Conservation (phyloP, 1,140 invertebrate genomes). For the Diachasma alloeum region DNA sequence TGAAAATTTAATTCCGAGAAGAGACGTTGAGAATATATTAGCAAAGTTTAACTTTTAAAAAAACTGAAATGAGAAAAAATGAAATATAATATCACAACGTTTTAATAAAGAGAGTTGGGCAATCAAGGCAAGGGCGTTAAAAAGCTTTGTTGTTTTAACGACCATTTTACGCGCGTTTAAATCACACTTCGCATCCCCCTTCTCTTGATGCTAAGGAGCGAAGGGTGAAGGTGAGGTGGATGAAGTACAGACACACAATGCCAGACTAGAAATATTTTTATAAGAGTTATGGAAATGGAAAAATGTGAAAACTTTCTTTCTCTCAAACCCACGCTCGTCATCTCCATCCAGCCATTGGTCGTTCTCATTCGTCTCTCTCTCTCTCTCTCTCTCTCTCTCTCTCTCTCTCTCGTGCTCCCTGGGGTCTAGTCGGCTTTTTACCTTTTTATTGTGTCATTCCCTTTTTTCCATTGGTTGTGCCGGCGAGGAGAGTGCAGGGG, state of each 20-base stretch:
- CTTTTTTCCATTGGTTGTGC: constrained; percentile 26
- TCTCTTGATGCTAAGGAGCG: constrained; percentile 29
- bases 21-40: neutral
- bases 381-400: neutral
- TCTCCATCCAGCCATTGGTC: neutral
- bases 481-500: constrained; percentile 41
- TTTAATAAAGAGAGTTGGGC: constrained; percentile 65
- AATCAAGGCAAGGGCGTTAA: constrained; percentile 61
- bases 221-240: constrained; percentile 6
- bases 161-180: constrained; percentile 62
- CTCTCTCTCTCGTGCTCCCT: neutral
- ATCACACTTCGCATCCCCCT: constrained; percentile 53
- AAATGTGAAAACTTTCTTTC: constrained; percentile 60
- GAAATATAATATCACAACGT: constrained; percentile 56
- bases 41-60: neutral
- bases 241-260: constrained; percentile 26
- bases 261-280: constrained; percentile 57
- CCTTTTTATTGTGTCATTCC: constrained; percentile 26
- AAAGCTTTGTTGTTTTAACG: constrained; percentile 66
- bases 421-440: constrained; percentile 18
- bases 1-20: neutral
- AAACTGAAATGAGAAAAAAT: constrained; percentile 36
- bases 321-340: constrained; percentile 22
- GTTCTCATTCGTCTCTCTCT: neutral
- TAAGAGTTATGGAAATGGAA: constrained; percentile 55